phyloP scores from a whole-genome alignment of 2,797 vertebrate species.

The Chelon labrosus region DNA sequence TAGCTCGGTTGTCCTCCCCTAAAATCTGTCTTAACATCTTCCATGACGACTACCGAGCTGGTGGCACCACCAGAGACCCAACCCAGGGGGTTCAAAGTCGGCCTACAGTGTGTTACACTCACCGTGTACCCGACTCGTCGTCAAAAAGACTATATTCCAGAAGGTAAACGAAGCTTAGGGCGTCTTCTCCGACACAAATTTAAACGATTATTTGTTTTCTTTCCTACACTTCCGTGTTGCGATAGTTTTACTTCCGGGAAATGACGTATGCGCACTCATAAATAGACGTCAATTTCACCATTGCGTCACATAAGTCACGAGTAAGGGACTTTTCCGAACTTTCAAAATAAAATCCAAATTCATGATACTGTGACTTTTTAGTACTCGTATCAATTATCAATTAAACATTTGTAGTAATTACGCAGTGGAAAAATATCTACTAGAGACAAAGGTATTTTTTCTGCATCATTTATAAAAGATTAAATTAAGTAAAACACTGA shows the following conservation, averaged over 20 bases:
- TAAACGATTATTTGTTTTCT: constrained; percentile 74
- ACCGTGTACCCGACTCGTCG: constrained; percentile 52
- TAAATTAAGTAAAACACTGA: too few species aligned
- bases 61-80: not conserved
- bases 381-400: too few species aligned
- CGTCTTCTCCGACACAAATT: constrained; percentile 35
- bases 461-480: too few species aligned
- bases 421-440: too few species aligned
- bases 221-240: constrained; percentile 77
- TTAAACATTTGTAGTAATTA: too few species aligned
- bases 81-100: not conserved
- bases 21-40: not conserved
- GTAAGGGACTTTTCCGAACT: not conserved
- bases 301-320: constrained; percentile 23
- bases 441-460: too few species aligned
- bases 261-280: constrained; percentile 45
- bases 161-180: not conserved
- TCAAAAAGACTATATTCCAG: not conserved
- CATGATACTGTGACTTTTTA: not conserved
- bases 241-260: constrained; percentile 69
- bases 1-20: constrained; percentile 16
- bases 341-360: constrained; percentile 45
- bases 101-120: constrained; percentile 2
- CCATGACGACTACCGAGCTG: not conserved
- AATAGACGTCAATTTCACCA: not conserved